Evolutionary conservation across 1,140 invertebrate species (phyloP).

Genomic region (Augochlora pura): DNA sequence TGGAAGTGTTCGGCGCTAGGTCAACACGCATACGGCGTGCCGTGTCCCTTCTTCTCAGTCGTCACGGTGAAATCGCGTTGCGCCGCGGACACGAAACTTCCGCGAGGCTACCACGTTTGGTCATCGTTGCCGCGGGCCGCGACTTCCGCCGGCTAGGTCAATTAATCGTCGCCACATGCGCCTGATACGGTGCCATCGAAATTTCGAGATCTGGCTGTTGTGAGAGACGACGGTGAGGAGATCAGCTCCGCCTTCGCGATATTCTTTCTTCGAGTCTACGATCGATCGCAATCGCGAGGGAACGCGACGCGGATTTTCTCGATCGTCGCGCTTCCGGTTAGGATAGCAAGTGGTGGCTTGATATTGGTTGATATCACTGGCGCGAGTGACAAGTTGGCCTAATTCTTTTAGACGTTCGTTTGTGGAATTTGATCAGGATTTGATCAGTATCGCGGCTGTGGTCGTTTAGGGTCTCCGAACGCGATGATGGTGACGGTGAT

Average conservation of each 20-base stretch:
- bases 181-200: conserved; percentile 74
- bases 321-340: no score
- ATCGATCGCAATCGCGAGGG: neutral
- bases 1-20: conserved; percentile 64
- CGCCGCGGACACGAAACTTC: conserved; percentile 10
- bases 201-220: conserved; percentile 79
- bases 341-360: no score
- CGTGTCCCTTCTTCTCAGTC: neutral
- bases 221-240: conserved; percentile 57
- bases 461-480: no score
- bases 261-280: neutral
- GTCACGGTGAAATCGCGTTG: conserved; percentile 25
- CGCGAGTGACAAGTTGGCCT: no score
- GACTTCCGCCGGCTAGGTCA: neutral
- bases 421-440: no score
- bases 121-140: neutral
- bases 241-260: neutral
- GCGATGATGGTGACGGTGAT: no score
- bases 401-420: no score
- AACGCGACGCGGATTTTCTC: no score
- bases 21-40: conserved; percentile 55
- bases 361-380: no score
- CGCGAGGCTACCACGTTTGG: conserved; percentile 16
- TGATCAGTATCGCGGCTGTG: no score
- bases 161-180: conserved; percentile 67